Evolutionary conservation across 2,113 vertebrate species (phyloP).

Genomic region (human (Homo sapiens)): DNA sequence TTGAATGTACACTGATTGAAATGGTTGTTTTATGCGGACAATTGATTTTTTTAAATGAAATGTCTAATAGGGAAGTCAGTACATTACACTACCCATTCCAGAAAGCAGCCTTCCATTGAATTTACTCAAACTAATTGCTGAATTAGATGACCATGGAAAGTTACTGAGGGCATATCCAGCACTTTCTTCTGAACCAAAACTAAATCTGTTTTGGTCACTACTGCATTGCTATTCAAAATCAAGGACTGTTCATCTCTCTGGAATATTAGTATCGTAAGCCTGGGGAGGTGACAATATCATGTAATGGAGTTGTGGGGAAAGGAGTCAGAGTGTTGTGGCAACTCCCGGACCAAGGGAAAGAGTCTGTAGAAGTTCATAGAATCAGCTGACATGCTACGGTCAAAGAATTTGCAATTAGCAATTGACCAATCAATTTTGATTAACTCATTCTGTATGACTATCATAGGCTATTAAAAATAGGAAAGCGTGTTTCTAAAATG

Average conservation of each 20-base stretch:
- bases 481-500: background rate
- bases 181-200: constrained; percentile 35
- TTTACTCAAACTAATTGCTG: constrained; percentile 50
- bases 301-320: background rate
- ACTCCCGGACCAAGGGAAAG: background rate
- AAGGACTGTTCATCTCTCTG: background rate
- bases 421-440: background rate
- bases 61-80: constrained; percentile 45
- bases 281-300: background rate
- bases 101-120: constrained; percentile 55
- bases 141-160: constrained; percentile 16
- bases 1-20: constrained; percentile 62
- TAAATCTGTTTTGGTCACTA: background rate
- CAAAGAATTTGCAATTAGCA: background rate
- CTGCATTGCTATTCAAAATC: constrained; percentile 20
- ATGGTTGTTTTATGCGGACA: constrained; percentile 33
- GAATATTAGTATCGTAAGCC: background rate
- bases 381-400: background rate
- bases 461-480: background rate
- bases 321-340: background rate
- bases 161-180: constrained; percentile 58
- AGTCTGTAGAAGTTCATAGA: background rate
- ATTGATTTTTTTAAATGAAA: constrained; percentile 63
- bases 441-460: background rate
- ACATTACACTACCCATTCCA: background rate